Base-by-base conservation (phyloP, 2,797 vertebrate species). In the Moxostoma hubbsi region DNA sequence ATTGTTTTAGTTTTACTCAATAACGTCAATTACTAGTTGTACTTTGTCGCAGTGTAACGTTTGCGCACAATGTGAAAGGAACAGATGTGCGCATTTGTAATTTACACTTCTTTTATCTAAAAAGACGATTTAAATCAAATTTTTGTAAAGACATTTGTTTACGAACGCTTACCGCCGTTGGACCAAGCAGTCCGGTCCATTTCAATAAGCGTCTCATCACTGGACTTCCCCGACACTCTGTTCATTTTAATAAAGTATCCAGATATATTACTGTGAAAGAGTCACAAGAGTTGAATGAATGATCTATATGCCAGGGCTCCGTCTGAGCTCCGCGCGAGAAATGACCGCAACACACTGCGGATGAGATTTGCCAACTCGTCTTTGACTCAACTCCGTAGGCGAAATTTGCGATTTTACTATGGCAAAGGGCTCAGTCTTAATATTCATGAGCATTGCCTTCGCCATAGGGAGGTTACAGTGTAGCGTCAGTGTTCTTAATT, bases 171-270 rank as follows among this genome's bases (percentile, higher is more conserved):
- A 90, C 89, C 87, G 9, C 81, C 85, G 68, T 47, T 68, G 16
- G 66, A 76, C 1, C 91, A 92, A 36, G 86, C 89, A 0, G 89
- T 66, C 2, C 90, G 90, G 79, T 90, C 89, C 93, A 95, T 93
- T 86, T 94, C 93, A 59, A 94, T 94, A 11, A 94, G 84, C 59
- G 87, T 92, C 78, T 91, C 91, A 54, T 80, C 91, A 51, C 87
- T 83, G 0, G 82, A 8, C 79, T 70, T 90, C 13, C 89, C 91
- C 84, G 89, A 85, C 84, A 90, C 82, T 80, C 90, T 89, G 62
- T 83, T 87, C 94, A 94, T 94, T 49, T 85, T 55, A 12, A 53
- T 2, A 7, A n/a, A 36, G 57, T 24, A 55, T 74, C 12, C 57
- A 0, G 18, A 0, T 8, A 24, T 16, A 1, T 1, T n/a, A 8